Base-by-base conservation (phyloP, 2,888 invertebrate genomes). In the Agriotes lineatus region DNA sequence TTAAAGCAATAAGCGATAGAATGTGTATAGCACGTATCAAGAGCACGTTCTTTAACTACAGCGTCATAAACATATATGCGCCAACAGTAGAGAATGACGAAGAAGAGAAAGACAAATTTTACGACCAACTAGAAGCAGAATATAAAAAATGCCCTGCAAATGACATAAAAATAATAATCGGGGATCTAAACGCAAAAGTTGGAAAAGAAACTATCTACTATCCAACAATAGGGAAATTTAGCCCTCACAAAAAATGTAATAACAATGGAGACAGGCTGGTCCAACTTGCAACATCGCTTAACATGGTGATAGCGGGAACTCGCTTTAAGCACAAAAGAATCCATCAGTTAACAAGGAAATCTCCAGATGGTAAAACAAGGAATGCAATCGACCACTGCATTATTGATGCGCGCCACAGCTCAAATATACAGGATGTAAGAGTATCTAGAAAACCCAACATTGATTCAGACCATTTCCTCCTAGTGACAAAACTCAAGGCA, bases 311-410 rank as follows among this genome's bases (percentile, higher is more conserved):
- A 44, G 44, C n/a, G 10, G 19, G 16, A 44, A 44, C 44, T 10
- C 19, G 14, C 5, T 44, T 44, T 18, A 44, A 44, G 16, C 44
- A 44, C 44, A 44, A 44, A 44, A 44, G 44, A 44, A 44, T 44
- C 44, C 44, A 44, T 16, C 44, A 4, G 16, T 18, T 44, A 16
- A 44, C 14, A 16, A 16, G 44, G n/a, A 5, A 5, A 44, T 12
- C n/a, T 14, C 44, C 39, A 39, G 39, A 44, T 9, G 44, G 3
- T 2, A 44, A 16, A 25, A 25, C 25, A 7, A 25, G 25, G 25
- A 25, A 25, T 7, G 25, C 25, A 25, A 25, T 25, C 7, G 25
- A 7, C 25, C 25, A 25, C 25, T 19, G 44, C n/a, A n/a, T n/a
- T n/a, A n/a, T n/a, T n/a, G n/a, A n/a, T n/a, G n/a, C n/a, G n/a